Evolutionary conservation across 2,888 invertebrate genomes (phyloP).

Genomic region (Chloromyia formosa): DNA sequence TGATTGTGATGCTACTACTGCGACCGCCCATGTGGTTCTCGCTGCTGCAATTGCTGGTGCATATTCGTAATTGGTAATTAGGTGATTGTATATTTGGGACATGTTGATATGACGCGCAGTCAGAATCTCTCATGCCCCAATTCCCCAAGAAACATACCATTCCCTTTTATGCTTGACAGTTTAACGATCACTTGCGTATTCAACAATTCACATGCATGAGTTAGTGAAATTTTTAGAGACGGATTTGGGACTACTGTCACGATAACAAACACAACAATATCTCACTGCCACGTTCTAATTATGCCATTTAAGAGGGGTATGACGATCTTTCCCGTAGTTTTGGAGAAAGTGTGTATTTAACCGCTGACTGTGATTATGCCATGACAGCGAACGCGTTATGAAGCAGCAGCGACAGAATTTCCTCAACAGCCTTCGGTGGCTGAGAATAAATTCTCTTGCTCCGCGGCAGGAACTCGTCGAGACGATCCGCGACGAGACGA

Average conservation of each 20-base stretch:
- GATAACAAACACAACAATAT: too few species aligned
- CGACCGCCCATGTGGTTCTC: conserved; percentile 57
- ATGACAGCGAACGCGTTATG: neutral
- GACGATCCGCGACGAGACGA: too few species aligned
- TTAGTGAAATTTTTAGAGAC: neutral
- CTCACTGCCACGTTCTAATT: too few species aligned
- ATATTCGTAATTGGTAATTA: conserved; percentile 56
- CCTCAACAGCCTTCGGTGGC: too few species aligned
- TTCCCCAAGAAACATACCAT: conserved; percentile 89
- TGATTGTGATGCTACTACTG: conserved; percentile 54
- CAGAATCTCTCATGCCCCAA: conserved; percentile 94
- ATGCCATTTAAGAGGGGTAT: conserved; percentile 2
- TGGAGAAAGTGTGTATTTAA: conserved; percentile 24
- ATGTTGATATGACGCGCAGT: conserved; percentile 69
- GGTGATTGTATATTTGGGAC: conserved; percentile 61
- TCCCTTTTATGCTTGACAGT: conserved; percentile 67
- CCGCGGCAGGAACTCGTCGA: too few species aligned
- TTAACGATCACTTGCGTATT: conserved; percentile 51
- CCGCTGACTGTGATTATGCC: conserved; percentile 34
- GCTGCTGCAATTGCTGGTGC: conserved; percentile 60
- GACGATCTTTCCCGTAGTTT: conserved; percentile 39
- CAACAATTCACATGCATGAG: conserved; percentile 18
- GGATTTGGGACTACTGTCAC: conserved; percentile 12
- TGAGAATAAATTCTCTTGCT: too few species aligned
- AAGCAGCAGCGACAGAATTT: neutral